Evolutionary conservation across 2,888 invertebrate species (phyloP), one percentile per base, ranked within the genome.

Genomic region (Orthonevra nobilis): DNA sequence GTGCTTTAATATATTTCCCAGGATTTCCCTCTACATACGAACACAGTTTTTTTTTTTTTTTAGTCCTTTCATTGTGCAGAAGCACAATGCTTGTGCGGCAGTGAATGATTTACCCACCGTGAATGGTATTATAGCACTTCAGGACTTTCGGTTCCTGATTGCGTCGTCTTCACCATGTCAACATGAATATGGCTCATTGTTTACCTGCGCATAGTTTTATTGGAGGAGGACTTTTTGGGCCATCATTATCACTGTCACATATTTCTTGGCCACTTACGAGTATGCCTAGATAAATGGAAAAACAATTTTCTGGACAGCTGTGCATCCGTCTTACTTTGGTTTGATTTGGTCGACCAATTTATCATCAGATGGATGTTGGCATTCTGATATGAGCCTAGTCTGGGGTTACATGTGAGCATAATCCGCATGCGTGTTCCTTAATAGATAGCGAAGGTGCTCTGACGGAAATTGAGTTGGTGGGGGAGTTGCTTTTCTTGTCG

Each of bases 1-100:
- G 79, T 79, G 79, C 79, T 79, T 79, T 79, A 73, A 79, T 79
- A 68, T 79, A 79, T 79, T 79, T 79, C 30, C 50, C 60, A 48
- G 54, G 66, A 73, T 73, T 79, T 79, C 48, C 40, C 32, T 61
- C 9, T n/a, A n/a, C n/a, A n/a, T n/a, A n/a, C n/a, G n/a, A n/a
- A n/a, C n/a, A n/a, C 9, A 30, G 23, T 72, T 28, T 28, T 26
- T 15, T n/a, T 34, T 46, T 40, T 40, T 14, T 28, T 14, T 36
- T 77, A 28, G 34, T 46, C 56, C 38, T 46, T 58, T 63, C 36
- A 46, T 46, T 68, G 58, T 30, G 36, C 23, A 28, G 50, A 64
- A 60, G n/a, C n/a, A n/a, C n/a, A n/a, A n/a, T n/a, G n/a, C n/a
- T 19, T 20, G 14, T 63, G 61, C 38, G 52, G 48, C 26, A 56